A percentile compares a stretch with the other conserved stretches of the same genome.
Conservation (phyloP, 2,113 vertebrate species). For the Colius striatus region DNA sequence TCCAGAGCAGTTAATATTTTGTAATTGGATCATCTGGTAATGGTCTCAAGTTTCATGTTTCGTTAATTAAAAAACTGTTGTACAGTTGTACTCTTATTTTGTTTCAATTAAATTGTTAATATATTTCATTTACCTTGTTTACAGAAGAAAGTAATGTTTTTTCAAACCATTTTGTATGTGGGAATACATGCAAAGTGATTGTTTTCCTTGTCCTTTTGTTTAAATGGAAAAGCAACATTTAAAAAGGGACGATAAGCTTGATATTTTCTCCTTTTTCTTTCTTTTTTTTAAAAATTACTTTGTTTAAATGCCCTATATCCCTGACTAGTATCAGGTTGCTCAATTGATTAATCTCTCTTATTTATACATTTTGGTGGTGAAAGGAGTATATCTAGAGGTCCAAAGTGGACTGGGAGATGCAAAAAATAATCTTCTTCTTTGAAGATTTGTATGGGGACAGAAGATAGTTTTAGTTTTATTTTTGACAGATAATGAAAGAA, state of each 20-base stretch:
- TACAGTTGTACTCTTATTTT: not conserved
- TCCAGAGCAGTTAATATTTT: constrained; percentile 69
- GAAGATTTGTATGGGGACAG: not conserved
- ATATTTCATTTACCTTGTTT: constrained; percentile 14
- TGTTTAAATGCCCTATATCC: not conserved
- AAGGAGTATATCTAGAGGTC: not conserved
- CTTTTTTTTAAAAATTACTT: not conserved
- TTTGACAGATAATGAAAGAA: not conserved
- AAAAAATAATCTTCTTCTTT: not conserved
- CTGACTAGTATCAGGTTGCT: not conserved
- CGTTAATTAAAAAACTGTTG: constrained; percentile 9
- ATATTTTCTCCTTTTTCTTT: not conserved
- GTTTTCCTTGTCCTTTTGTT: not conserved
- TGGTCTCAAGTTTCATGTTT: constrained; percentile 40
- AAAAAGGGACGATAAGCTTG: not conserved
- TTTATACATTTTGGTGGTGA: not conserved
- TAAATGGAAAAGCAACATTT: not conserved
- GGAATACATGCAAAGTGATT: not conserved
- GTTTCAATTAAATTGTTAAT: constrained; percentile 10
- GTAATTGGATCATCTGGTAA: constrained; percentile 79
- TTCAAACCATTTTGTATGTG: not conserved
- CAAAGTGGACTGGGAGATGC: not conserved
- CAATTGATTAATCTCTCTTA: not conserved
- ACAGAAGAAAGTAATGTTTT: not conserved
- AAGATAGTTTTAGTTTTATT: not conserved